Conservation (phyloP, 2,797 vertebrate genomes). For the Siniperca obscura region DNA sequence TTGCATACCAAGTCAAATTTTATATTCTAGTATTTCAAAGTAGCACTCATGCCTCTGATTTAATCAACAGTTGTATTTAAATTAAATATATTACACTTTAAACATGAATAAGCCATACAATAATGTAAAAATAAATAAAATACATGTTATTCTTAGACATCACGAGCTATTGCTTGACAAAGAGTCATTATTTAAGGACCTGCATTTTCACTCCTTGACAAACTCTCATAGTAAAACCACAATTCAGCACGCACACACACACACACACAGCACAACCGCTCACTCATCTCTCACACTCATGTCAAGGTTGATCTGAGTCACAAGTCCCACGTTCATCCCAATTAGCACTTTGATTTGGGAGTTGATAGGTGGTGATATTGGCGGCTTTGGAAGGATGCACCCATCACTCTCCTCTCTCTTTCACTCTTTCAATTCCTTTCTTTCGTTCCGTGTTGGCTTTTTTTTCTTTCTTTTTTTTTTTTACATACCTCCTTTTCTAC, state of each 20-base stretch:
- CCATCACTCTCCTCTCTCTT: constrained; percentile 81
- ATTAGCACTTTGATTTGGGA: constrained; percentile 81
- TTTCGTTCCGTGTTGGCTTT: constrained; percentile 81
- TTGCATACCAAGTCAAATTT: constrained; percentile 43
- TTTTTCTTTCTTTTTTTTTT: constrained; percentile 60
- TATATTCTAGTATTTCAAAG: constrained; percentile 34
- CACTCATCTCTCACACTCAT: constrained; percentile 64
- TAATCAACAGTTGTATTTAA: constrained; percentile 58
- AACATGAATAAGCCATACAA: constrained; percentile 37
- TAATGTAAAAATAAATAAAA: constrained; percentile 31
- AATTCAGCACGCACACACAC: constrained; percentile 22
- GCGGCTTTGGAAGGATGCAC: constrained; percentile 80
- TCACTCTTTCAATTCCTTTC: constrained; percentile 81
- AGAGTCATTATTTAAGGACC: constrained; percentile 50
- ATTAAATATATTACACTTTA: constrained; percentile 22
- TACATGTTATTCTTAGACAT: constrained; percentile 47
- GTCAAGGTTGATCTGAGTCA: constrained; percentile 79
- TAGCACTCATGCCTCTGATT: constrained; percentile 68
- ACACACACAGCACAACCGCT: constrained; percentile 39
- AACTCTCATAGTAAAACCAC: constrained; percentile 33
- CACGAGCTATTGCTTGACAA: constrained; percentile 43
- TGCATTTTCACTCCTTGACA: constrained; percentile 46
- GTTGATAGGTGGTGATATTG: constrained; percentile 81
- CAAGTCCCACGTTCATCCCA: constrained; percentile 80
- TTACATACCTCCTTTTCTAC: constrained; percentile 99